Evolutionary conservation across 2,113 vertebrate species (phyloP), one percentile per base, ranked within the genome.

Genomic region (Aplodontia rufa): DNA sequence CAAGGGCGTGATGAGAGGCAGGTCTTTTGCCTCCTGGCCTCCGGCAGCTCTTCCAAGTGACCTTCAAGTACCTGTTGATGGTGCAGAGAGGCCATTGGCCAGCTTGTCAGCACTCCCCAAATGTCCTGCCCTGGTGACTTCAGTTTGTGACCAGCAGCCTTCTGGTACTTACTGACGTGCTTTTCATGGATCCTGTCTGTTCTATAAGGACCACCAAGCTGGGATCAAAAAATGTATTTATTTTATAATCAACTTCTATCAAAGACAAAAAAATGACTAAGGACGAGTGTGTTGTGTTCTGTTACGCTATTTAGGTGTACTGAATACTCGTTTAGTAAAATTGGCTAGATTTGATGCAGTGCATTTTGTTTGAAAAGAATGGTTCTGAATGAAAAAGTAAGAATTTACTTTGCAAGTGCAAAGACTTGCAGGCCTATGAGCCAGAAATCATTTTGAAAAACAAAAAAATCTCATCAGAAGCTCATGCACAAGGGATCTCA

Each of bases 331-430:
- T 35, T n/a, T n/a, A n/a, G n/a, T n/a, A 49, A 89, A 81, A 64
- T 10, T 14, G 42, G 42, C 91, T 55, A n/a, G n/a, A n/a, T n/a
- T n/a, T n/a, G n/a, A n/a, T n/a, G n/a, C n/a, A n/a, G 16, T 5
- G 24, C 12, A 24, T 72, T 81, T 71, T 22, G 1, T 94, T 79
- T 58, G 71, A 66, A 71, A 78, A 58, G n/a, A 75, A 42, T 10
- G 64, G 60, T 72, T 49, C 80, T 95, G 75, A 72, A 13, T 40
- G 47, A 49, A 95, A 74, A 89, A 69, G 35, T 32, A 32, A 58
- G 66, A 47, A 53, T 66, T 71, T 49, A 35, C 37, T n/a, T n/a
- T n/a, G n/a, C n/a, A n/a, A n/a, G 30, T 40, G 26, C 49, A 58
- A 53, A 83, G 53, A 11, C 37, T 49, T 40, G 19, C 55, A 78